These are phyloP conservation scores for Paracanthobrama guichenoti DNA, from an alignment of 2,113 vertebrate genomes.

Conservation along the genomic window DNA sequence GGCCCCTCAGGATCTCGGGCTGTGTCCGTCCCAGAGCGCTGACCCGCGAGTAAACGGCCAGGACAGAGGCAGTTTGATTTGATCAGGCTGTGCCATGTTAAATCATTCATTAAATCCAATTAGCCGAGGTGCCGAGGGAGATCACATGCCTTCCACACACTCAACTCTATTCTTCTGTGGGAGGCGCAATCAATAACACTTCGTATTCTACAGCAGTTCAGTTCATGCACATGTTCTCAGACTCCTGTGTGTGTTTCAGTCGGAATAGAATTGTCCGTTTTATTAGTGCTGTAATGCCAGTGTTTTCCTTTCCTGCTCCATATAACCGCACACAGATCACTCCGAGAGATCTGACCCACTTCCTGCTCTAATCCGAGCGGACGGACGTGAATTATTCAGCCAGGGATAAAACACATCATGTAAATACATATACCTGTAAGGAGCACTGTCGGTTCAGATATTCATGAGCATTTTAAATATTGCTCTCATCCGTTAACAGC, in stretches of 20 bases:
- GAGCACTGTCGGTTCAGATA: too few relatives aligned
- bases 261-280: background rate
- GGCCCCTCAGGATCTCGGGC: too few relatives aligned
- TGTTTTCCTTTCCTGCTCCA: background rate
- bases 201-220: background rate
- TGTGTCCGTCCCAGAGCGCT: conserved; percentile 46
- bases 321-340: background rate
- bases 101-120: conserved; percentile 82
- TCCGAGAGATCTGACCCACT: background rate
- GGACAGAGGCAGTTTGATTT: conserved; percentile 74
- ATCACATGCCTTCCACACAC: conserved; percentile 51
- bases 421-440: background rate
- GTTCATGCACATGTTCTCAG: background rate
- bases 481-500: too few relatives aligned
- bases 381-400: background rate
- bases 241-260: background rate
- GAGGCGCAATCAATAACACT: background rate
- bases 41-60: conserved; percentile 64
- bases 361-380: background rate
- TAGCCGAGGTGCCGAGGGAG: conserved; percentile 56
- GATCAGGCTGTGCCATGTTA: conserved; percentile 73
- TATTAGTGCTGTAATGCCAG: background rate
- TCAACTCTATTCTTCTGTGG: background rate
- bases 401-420: background rate
- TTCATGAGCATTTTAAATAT: too few relatives aligned